Conservation (phyloP, 2,888 invertebrate genomes). For the Drosophila limbata region DNA sequence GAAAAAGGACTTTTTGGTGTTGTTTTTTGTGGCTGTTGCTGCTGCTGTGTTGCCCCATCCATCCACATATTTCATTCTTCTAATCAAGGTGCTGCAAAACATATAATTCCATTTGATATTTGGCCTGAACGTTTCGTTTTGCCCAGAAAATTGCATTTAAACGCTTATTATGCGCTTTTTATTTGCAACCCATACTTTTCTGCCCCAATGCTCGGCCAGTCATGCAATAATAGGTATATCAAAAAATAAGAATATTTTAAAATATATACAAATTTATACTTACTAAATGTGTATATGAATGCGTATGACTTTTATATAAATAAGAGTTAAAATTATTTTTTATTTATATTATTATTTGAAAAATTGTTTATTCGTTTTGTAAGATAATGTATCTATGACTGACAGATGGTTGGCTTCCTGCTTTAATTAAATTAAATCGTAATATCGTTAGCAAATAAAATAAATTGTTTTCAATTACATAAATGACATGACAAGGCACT, state of each 20-base stretch:
- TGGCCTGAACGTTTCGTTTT: slow-evolving; percentile 67
- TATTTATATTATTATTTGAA: background rate
- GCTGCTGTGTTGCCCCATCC: slow-evolving; percentile 26
- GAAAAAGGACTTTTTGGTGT: slow-evolving; percentile 65
- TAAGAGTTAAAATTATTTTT: background rate
- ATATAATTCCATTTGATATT: slow-evolving; percentile 79
- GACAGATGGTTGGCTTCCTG: slow-evolving; percentile 52
- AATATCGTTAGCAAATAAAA: slow-evolving; percentile 79
- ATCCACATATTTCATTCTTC: slow-evolving; percentile 77
- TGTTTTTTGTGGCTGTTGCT: slow-evolving; percentile 28
- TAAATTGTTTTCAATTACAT: slow-evolving; percentile 78
- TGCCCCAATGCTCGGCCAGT: slow-evolving; percentile 63
- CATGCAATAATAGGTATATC: slow-evolving; percentile 58
- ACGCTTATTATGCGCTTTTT: slow-evolving; percentile 84
- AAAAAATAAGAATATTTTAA: slow-evolving; percentile 4
- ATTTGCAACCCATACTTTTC: slow-evolving; percentile 79
- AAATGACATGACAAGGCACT: slow-evolving; percentile 75
- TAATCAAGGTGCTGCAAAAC: slow-evolving; percentile 77
- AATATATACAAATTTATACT: no score
- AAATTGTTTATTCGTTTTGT: background rate
- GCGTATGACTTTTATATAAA: no score
- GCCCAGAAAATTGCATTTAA: slow-evolving; percentile 82
- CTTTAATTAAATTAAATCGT: slow-evolving; percentile 73
- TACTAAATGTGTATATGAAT: no score
- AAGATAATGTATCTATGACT: slow-evolving; percentile 23